Percentiles rank a stretch among this genome's conserved stretches.
These are phyloP conservation scores for Pachliopta kotzebuea DNA, from an alignment of 2,888 invertebrate genomes.

Conservation along the genomic window DNA sequence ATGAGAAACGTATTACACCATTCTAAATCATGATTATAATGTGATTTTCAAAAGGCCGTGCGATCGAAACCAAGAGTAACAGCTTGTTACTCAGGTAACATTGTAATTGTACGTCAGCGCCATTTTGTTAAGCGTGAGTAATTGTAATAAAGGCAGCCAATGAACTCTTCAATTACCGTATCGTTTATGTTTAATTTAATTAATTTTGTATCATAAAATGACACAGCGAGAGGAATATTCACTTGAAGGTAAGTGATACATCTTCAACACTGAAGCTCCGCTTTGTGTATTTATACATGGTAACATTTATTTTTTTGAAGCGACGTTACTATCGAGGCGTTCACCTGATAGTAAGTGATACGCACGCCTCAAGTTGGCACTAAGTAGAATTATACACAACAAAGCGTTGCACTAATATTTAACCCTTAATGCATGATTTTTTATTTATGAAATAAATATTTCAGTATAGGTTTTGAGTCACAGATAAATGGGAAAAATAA, in stretches of 20 bases:
- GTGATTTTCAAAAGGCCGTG: neutral
- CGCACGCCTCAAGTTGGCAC: too few species aligned
- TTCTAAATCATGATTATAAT: neutral
- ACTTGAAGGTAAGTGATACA: neutral
- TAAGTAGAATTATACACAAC: too few species aligned
- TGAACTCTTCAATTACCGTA: neutral
- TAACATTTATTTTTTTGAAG: too few species aligned
- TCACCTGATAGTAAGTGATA: too few species aligned
- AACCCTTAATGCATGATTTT: too few species aligned
- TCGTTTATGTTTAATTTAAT: neutral
- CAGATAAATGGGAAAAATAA: too few species aligned
- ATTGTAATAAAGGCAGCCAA: neutral
- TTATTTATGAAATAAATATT: too few species aligned
- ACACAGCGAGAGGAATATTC: neutral
- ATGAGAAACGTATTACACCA: neutral
- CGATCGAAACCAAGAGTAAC: neutral
- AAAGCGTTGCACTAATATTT: too few species aligned
- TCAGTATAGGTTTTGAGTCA: too few species aligned
- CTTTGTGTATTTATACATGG: too few species aligned
- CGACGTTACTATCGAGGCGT: too few species aligned
- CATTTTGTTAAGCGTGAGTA: constrained; percentile 2
- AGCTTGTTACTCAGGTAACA: neutral
- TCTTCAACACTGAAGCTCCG: too few species aligned
- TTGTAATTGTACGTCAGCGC: neutral
- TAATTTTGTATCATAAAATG: neutral